phyloP scores from a whole-genome alignment of 2,113 vertebrate species.

The Shinisaurus crocodilurus region DNA sequence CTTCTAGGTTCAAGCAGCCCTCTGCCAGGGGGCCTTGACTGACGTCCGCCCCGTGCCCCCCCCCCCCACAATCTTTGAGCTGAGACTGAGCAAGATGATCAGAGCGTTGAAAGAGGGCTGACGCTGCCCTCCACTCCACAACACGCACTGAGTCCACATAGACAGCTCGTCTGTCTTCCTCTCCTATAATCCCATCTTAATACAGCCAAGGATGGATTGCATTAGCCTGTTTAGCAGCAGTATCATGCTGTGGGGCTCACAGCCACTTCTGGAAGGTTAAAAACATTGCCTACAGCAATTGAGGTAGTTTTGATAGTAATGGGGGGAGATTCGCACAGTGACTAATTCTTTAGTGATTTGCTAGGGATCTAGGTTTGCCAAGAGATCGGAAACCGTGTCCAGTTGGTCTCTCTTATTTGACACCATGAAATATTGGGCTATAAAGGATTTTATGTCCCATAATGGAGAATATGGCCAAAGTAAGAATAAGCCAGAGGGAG shows the following conservation, averaged over 20 bases:
- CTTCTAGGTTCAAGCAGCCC: too few species aligned
- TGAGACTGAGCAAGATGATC: not conserved
- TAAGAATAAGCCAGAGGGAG: constrained; percentile 11
- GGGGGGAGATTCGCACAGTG: not conserved
- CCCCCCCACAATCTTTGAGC: too few species aligned
- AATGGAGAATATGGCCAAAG: constrained; percentile 27
- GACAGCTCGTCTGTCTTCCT: not conserved
- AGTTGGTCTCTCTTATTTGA: constrained; percentile 3
- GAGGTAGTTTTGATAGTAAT: not conserved
- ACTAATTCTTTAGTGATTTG: not conserved
- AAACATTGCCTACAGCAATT: constrained; percentile 3
- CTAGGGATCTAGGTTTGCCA: not conserved
- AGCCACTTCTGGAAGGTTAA: not conserved
- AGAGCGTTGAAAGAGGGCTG: not conserved
- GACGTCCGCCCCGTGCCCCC: too few species aligned
- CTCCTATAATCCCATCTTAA: not conserved
- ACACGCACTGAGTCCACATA: too few species aligned
- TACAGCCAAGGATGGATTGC: not conserved
- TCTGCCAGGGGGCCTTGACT: too few species aligned
- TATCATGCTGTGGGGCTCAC: not conserved
- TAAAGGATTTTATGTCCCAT: constrained; percentile 33
- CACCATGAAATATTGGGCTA: constrained; percentile 17
- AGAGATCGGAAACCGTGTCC: not conserved
- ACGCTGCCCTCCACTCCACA: not conserved
- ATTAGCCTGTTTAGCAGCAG: not conserved